Evolutionary conservation across 2,797 vertebrate species (phyloP), one percentile per base, ranked within the genome.

Genomic region (Neoniphon sammara): DNA sequence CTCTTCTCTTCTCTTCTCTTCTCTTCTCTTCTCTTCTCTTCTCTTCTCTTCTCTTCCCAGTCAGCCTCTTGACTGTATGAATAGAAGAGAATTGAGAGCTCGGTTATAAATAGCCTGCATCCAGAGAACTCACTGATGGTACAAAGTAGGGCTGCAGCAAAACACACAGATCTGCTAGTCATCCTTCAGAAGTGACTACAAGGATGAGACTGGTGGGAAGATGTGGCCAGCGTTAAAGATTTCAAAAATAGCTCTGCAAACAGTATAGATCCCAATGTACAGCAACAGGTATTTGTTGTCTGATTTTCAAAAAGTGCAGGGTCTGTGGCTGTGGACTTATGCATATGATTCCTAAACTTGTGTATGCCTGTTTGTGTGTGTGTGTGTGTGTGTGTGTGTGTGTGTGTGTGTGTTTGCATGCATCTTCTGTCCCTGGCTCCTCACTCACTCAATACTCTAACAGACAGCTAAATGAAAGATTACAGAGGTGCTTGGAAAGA

Each of bases 301-400:
- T 55, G 53, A 15, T 20, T 53, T 59, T 44, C n/a, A 62, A 67
- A 52, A 21, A 23, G 21, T 21, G 36, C 36, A 39, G 25, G 20
- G 17, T 1, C 25, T 44, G 21, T 53, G 21, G 59, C 23, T 60
- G 56, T 59, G 49, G 15, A 20, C 36, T n/a, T 39, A 27, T 20
- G 21, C 49, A 18, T 57, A 12, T 68, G 52, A 77, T 47, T 70
- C 36, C 62, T 62, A 6, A 5, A 0, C 8, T 67, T 75, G 46
- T 80, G 54, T 67, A 57, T 55, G 71, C 75, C 39, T 76, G 34
- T 80, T 2, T 73, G 44, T 92, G 71, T 81, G 42, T 44, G 6
- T 42, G 57, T 59, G 42, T 52, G 39, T 49, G 27, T 36, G 54
- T 31, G 12, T 63, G 46, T 23, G 12, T 60, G 18, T 52, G 27